Percentiles rank a stretch among this genome's conserved stretches.
phyloP scores from a whole-genome alignment of 2,113 vertebrate species.

The Macaca mulatta region DNA sequence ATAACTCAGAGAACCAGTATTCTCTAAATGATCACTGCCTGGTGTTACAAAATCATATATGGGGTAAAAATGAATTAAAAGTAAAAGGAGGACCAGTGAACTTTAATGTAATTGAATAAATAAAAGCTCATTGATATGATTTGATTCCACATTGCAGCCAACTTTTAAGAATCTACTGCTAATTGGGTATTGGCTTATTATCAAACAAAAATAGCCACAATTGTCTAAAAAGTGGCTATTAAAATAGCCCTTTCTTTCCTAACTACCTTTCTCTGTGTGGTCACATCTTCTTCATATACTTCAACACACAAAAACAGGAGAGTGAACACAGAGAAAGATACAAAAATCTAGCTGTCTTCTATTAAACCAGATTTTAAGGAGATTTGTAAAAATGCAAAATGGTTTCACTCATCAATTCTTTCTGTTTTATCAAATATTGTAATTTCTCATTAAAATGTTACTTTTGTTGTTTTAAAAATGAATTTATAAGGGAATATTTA shows the following conservation, averaged over 20 bases:
- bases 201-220: not conserved
- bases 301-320: not conserved
- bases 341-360: not conserved
- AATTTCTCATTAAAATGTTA: not conserved
- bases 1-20: not conserved
- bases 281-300: not conserved
- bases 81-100: not conserved
- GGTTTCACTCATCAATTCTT: not conserved
- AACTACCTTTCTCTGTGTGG: not conserved
- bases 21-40: not conserved
- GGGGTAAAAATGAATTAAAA: not conserved
- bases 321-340: not conserved
- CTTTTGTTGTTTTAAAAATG: not conserved
- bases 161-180: not conserved
- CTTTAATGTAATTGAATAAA: not conserved
- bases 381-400: not conserved
- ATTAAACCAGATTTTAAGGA: not conserved
- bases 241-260: not conserved
- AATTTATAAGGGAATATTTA: not conserved
- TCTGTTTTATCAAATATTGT: not conserved
- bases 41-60: not conserved
- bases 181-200: not conserved
- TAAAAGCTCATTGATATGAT: not conserved
- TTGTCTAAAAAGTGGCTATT: not conserved
- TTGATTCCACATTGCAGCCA: not conserved